Evolutionary conservation across 2,797 vertebrate species (phyloP).

Genomic region (Ctenosaura bakeri): DNA sequence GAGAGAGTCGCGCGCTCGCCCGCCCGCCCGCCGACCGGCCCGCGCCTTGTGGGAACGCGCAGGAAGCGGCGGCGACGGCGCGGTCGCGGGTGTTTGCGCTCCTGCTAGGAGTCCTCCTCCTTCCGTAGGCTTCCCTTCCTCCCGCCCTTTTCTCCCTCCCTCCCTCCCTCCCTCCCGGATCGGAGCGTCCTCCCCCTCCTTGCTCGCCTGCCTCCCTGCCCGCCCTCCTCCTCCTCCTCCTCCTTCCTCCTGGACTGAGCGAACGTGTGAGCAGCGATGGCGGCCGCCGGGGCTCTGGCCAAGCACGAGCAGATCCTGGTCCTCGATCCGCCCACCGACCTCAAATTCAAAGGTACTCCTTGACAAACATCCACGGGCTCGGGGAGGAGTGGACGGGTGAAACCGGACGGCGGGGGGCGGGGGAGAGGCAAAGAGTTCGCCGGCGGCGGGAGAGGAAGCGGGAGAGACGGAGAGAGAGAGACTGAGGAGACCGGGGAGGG

Average conservation of each 20-base stretch:
- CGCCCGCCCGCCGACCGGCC: not conserved
- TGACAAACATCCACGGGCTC: too few relatives aligned
- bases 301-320: constrained; percentile 75
- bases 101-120: constrained; percentile 51
- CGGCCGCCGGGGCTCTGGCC: constrained; percentile 67
- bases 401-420: not conserved
- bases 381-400: too few relatives aligned
- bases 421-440: too few relatives aligned
- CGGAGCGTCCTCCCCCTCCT: constrained; percentile 8
- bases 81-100: constrained; percentile 33
- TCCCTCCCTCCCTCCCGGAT: constrained; percentile 25
- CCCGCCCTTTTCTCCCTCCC: not conserved
- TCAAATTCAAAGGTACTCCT: constrained; percentile 93
- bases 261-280: constrained; percentile 77
- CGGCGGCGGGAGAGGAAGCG: too few relatives aligned
- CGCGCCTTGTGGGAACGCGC: constrained; percentile 24
- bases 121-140: constrained; percentile 36
- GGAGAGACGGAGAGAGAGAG: too few relatives aligned
- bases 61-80: constrained; percentile 60
- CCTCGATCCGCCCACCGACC: constrained; percentile 91
- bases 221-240: constrained; percentile 34
- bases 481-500: too few relatives aligned
- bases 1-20: too few relatives aligned
- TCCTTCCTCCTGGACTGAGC: constrained; percentile 52
- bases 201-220: not conserved